phyloP scores from a whole-genome alignment of 2,113 vertebrate genomes.

The Tricholaema leucomelas region DNA sequence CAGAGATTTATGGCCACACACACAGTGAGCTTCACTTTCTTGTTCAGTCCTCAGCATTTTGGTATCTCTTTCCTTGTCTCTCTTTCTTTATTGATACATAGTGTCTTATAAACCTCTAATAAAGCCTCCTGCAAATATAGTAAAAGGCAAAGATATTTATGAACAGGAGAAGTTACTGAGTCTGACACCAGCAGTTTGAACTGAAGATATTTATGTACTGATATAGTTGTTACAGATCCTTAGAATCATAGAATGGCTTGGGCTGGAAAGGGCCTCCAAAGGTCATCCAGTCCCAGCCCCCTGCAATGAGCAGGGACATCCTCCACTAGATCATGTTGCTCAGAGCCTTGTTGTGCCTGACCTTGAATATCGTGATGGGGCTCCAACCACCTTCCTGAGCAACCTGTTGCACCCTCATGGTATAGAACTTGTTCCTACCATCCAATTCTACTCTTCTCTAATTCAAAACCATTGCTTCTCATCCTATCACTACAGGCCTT shows the following conservation, averaged over 20 bases:
- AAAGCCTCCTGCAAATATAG: neutral
- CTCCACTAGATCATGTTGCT: no score
- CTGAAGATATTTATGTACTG: neutral
- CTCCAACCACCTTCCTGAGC: no score
- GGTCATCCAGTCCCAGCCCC: no score
- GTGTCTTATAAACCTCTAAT: neutral
- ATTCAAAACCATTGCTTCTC: no score
- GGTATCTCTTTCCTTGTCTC: neutral
- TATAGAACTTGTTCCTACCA: no score
- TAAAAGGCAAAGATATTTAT: neutral
- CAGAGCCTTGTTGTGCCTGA: no score
- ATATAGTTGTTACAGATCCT: neutral
- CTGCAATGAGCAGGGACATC: no score
- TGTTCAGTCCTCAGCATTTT: neutral
- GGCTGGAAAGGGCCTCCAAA: no score
- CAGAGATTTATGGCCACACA: neutral
- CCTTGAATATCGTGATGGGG: no score
- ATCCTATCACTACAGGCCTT: no score
- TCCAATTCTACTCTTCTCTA: neutral
- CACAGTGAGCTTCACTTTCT: neutral
- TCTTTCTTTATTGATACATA: neutral
- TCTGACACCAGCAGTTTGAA: neutral
- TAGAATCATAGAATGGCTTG: no score
- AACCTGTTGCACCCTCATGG: no score
- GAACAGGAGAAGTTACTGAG: neutral